Conservation (phyloP, 2,797 vertebrate genomes). For the Anabacerthia variegaticeps region DNA sequence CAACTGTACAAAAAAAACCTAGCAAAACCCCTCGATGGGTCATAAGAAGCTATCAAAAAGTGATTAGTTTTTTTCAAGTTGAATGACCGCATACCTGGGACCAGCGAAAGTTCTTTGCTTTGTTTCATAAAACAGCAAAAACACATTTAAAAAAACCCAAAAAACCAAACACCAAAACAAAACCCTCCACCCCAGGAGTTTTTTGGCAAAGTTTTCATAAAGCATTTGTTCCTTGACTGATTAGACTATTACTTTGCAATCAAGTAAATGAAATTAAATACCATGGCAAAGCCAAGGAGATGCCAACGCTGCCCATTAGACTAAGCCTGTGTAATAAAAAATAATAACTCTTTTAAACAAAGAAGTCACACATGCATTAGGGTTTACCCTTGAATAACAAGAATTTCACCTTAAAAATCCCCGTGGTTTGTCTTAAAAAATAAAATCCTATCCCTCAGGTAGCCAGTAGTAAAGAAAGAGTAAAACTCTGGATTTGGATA, state of each 20-base stretch:
- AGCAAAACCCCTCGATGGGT: background rate
- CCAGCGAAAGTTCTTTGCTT: background rate
- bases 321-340: background rate
- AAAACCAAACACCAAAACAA: background rate
- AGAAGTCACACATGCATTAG: background rate
- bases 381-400: background rate
- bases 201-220: slow-evolving; percentile 35
- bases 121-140: slow-evolving; percentile 10
- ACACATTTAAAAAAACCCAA: background rate
- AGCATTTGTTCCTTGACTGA: slow-evolving; percentile 33
- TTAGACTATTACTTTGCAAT: background rate
- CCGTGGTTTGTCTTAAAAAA: background rate
- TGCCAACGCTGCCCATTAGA: background rate
- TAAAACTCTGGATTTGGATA: background rate
- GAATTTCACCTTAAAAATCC: slow-evolving; percentile 40
- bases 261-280: slow-evolving; percentile 24
- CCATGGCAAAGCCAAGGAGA: background rate
- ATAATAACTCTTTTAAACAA: background rate
- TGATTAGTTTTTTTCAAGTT: background rate
- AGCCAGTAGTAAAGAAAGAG: slow-evolving; percentile 30
- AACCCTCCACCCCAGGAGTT: background rate
- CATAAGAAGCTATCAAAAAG: slow-evolving; percentile 21
- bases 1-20: slow-evolving; percentile 34
- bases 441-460: slow-evolving; percentile 11
- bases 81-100: background rate